Conservation (phyloP, 2,888 invertebrate genomes). For the Pachliopta kotzebuea region DNA sequence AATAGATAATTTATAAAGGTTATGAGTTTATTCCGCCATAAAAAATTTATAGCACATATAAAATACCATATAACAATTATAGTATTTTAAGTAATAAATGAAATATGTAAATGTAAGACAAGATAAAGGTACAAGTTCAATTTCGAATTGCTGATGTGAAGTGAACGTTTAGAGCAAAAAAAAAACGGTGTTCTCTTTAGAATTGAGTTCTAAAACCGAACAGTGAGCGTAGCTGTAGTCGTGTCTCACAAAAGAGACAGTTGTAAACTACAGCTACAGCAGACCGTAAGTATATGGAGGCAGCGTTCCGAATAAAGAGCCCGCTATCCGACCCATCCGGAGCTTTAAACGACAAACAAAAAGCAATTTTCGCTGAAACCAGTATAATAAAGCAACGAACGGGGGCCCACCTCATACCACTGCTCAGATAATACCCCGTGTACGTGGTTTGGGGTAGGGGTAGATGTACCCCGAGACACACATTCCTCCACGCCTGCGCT, state of each 20-base stretch:
- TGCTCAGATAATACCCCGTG: conserved; percentile 51
- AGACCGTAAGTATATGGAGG: conserved; percentile 12
- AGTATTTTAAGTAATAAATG: too few species aligned
- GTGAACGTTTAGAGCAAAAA: not conserved
- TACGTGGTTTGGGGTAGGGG: conserved; percentile 29
- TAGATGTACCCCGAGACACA: conserved; percentile 55
- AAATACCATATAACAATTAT: too few species aligned
- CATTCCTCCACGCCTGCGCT: conserved; percentile 72
- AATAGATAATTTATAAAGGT: too few species aligned
- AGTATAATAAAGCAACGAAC: conserved; percentile 46
- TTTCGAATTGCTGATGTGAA: too few species aligned
- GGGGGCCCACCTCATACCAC: conserved; percentile 41
- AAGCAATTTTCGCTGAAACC: conserved; percentile 50
- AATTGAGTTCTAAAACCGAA: conserved; percentile 10
- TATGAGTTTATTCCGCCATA: too few species aligned
- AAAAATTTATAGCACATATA: too few species aligned
- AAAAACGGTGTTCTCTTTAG: not conserved
- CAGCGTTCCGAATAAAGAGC: conserved; percentile 33
- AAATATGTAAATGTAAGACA: too few species aligned
- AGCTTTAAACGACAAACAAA: conserved; percentile 44
- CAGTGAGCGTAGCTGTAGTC: conserved; percentile 8
- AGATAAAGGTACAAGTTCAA: too few species aligned
- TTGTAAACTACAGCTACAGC: conserved; percentile 19
- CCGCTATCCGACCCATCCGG: conserved; percentile 33
- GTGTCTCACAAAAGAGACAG: conserved; percentile 20